Percentiles rank a stretch among this genome's conserved stretches.
Evolutionary conservation across 2,797 vertebrate genomes (phyloP).

Genomic region (Characodon lateralis): DNA sequence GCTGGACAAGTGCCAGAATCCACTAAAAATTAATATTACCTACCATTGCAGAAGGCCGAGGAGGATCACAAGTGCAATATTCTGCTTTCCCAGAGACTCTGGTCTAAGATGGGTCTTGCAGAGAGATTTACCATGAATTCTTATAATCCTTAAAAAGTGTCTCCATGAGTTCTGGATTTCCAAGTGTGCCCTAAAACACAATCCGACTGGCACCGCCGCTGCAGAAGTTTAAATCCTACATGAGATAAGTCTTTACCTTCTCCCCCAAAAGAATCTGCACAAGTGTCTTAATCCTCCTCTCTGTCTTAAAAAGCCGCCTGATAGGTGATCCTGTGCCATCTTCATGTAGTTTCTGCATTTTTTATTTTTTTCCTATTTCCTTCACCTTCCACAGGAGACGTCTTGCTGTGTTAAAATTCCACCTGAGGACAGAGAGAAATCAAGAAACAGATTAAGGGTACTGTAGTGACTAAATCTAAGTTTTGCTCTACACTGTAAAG

Average conservation of each 20-base stretch:
- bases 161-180: conserved; percentile 63
- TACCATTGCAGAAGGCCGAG: conserved; percentile 51
- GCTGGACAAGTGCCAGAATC: conserved; percentile 41
- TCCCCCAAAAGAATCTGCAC: conserved; percentile 51
- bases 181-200: conserved; percentile 61
- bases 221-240: conserved; percentile 69
- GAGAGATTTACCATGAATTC: conserved; percentile 46
- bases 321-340: conserved; percentile 55
- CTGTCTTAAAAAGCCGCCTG: conserved; percentile 51
- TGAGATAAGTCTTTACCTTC: conserved; percentile 63
- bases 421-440: conserved; percentile 48
- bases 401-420: conserved; percentile 53
- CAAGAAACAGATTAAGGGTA: background rate
- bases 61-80: conserved; percentile 46
- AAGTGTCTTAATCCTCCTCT: conserved; percentile 69
- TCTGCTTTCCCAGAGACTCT: conserved; percentile 49
- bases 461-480: background rate
- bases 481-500: background rate
- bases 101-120: conserved; percentile 39
- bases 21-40: conserved; percentile 56
- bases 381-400: conserved; percentile 37
- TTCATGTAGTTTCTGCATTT: conserved; percentile 51
- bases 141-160: conserved; percentile 72
- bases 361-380: conserved; percentile 43
- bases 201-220: conserved; percentile 56